phyloP scores from a whole-genome alignment of 2,113 vertebrate genomes.

The Odontophorus gujanensis region DNA sequence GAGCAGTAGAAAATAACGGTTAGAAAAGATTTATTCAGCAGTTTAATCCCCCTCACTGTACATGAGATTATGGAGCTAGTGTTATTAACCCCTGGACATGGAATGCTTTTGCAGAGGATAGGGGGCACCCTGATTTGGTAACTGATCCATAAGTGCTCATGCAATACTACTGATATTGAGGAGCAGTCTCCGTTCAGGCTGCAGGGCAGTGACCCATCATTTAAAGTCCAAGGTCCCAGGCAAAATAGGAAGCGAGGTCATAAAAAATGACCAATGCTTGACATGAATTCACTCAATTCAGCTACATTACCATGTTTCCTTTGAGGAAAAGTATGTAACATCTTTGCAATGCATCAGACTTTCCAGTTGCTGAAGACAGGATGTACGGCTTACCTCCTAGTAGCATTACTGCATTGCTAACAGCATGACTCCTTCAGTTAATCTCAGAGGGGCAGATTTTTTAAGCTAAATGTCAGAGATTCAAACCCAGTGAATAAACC shows the following conservation, averaged over 20 bases:
- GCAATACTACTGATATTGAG: neutral
- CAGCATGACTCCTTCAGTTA: neutral
- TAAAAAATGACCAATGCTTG: neutral
- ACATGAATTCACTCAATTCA: neutral
- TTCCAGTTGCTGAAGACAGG: neutral
- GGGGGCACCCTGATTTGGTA: neutral
- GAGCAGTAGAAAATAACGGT: neutral
- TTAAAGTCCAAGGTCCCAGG: neutral
- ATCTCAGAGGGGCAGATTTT: neutral
- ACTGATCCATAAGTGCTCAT: neutral
- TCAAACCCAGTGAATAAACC: neutral
- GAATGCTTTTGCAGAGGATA: neutral
- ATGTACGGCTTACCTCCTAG: neutral
- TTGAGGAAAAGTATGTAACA: neutral
- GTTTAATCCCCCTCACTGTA: neutral
- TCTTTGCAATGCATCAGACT: neutral
- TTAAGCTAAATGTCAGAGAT: neutral
- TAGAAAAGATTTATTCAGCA: neutral
- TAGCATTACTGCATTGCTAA: neutral
- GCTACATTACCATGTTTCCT: neutral
- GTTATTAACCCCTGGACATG: fast-evolving
- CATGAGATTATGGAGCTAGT: neutral
- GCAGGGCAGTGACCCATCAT: neutral
- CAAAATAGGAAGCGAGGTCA: neutral
- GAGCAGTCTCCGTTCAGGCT: neutral